Conservation (phyloP, 2,888 invertebrate genomes). For the Syrphus vitripennis region DNA sequence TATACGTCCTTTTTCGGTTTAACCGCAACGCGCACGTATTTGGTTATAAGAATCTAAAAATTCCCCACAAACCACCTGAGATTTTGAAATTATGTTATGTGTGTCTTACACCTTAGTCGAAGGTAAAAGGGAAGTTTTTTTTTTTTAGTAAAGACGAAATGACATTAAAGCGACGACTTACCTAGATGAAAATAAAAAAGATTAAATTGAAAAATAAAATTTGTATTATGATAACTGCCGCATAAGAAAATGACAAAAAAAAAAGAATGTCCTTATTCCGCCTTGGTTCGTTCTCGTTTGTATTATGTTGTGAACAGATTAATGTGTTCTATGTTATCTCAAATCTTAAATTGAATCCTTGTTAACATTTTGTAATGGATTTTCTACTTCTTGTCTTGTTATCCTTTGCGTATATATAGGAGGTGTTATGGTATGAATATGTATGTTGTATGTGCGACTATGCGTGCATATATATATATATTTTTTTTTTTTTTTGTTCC, state of each 20-base stretch:
- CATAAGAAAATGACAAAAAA: background rate
- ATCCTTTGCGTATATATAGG: conserved; percentile 17
- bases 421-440: conserved; percentile 19
- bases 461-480: background rate
- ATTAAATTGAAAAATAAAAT: conserved; percentile 35
- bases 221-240: conserved; percentile 16
- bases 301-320: conserved; percentile 47
- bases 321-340: conserved; percentile 57
- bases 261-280: conserved; percentile 19
- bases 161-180: background rate
- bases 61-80: conserved; percentile 17
- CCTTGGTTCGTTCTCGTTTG: background rate
- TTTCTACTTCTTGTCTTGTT: conserved; percentile 54
- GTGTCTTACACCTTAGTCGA: background rate
- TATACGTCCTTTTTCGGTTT: background rate
- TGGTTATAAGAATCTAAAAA: no score
- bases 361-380: conserved; percentile 69
- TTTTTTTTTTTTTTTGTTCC: background rate
- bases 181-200: background rate
- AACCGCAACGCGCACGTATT: background rate
- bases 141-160: background rate
- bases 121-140: background rate
- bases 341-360: conserved; percentile 68
- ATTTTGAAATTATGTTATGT: background rate
- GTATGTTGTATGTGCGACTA: background rate